Conservation (phyloP, 1,140 invertebrate species). For the Saccostrea echinata region DNA sequence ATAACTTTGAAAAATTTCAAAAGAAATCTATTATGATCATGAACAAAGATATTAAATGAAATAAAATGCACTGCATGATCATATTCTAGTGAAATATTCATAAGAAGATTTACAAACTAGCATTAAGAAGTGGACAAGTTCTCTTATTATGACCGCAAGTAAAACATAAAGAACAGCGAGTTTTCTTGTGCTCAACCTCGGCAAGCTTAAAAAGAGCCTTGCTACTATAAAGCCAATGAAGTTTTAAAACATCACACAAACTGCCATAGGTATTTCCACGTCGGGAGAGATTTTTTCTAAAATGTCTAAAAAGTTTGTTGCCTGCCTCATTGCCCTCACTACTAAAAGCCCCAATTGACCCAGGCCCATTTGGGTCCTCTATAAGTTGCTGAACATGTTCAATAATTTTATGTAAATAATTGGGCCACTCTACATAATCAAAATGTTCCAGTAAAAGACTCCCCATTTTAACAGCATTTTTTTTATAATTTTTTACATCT, state of each 20-base stretch:
- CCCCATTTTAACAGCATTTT: slow-evolving; percentile 16
- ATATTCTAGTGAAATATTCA: no score
- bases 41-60: no score
- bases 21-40: no score
- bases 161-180: slow-evolving; percentile 35
- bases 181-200: slow-evolving; percentile 31
- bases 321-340: slow-evolving; percentile 14
- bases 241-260: no score
- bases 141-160: background rate
- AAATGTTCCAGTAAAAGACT: slow-evolving; percentile 1
- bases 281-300: slow-evolving; percentile 8
- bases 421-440: slow-evolving; percentile 43
- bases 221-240: no score
- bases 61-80: no score
- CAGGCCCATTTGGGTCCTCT: slow-evolving; percentile 23
- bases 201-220: slow-evolving; percentile 16
- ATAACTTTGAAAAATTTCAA: no score
- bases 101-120: background rate
- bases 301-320: slow-evolving; percentile 32
- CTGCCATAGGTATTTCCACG: slow-evolving; percentile 35
- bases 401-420: slow-evolving; percentile 40
- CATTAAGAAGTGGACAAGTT: slow-evolving; percentile 4
- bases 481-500: background rate
- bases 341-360: slow-evolving; percentile 18
- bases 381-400: slow-evolving; percentile 40